Evolutionary conservation across 53 echinoderm and acorn worm species (phyloP).

Genomic region (Mesocentrotus franciscanus): DNA sequence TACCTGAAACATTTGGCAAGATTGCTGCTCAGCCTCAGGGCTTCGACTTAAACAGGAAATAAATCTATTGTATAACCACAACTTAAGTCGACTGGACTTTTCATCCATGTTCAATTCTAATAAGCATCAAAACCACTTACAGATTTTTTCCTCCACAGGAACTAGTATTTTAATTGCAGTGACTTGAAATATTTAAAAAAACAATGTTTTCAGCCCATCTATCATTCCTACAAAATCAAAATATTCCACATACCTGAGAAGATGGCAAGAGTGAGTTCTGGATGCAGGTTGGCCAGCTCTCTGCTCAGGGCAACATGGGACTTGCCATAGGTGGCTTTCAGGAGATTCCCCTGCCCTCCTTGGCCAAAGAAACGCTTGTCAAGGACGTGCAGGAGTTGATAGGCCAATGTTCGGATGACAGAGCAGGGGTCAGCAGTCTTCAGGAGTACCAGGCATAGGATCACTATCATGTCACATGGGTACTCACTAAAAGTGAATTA

Average conservation of each 20-base stretch:
- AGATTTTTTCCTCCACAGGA: too few species aligned
- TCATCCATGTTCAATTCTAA: too few species aligned
- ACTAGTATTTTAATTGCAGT: too few species aligned
- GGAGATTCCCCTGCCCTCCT: constrained; percentile 63
- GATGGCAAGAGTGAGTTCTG: constrained; percentile 90
- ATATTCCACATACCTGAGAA: constrained; percentile 81
- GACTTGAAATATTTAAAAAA: too few species aligned
- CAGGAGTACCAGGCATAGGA: constrained; percentile 87
- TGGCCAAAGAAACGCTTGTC: constrained; percentile 91
- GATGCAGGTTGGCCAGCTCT: constrained; percentile 94
- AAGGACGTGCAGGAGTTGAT: constrained; percentile 90
- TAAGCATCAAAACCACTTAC: too few species aligned
- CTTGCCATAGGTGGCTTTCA: constrained; percentile 95
- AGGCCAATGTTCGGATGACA: constrained; percentile 82
- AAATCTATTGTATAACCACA: too few species aligned
- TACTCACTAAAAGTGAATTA: constrained; percentile 73
- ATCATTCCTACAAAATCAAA: neutral
- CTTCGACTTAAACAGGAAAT: too few species aligned
- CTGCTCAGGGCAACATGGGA: constrained; percentile 84
- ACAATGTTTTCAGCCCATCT: too few species aligned
- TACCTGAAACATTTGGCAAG: too few species aligned
- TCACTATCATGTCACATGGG: constrained; percentile 95
- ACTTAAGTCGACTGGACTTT: too few species aligned
- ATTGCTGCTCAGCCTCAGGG: too few species aligned
- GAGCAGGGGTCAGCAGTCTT: constrained; percentile 95